Evolutionary conservation across 2,888 invertebrate species (phyloP).

Genomic region (Drosophila subsilvestris): DNA sequence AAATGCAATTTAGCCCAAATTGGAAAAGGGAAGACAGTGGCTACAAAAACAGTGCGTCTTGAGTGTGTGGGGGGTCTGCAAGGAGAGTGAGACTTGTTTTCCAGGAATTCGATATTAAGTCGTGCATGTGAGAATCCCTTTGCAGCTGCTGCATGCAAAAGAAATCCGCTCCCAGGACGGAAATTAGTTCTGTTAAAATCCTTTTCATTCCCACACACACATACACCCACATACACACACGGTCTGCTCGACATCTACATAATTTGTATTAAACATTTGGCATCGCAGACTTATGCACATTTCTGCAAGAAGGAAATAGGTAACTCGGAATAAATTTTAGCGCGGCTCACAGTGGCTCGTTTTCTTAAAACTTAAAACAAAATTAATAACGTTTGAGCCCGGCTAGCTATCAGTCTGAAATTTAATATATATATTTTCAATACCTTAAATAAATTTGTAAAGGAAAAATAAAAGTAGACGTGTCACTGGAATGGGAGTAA

Average conservation of each 20-base stretch:
- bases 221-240: slow-evolving; percentile 9
- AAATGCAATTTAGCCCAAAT: slow-evolving; percentile 28
- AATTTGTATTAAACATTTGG: slow-evolving; percentile 54
- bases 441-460: too few species aligned
- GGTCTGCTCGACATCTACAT: background rate
- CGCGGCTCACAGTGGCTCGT: too few species aligned
- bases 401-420: too few species aligned
- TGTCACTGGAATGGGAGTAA: too few species aligned
- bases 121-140: background rate
- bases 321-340: slow-evolving; percentile 59
- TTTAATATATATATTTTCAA: too few species aligned
- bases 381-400: too few species aligned
- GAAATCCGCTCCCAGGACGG: slow-evolving; percentile 54
- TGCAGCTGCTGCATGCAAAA: slow-evolving; percentile 4
- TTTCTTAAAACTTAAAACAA: too few species aligned
- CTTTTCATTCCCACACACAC: slow-evolving; percentile 1
- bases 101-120: slow-evolving; percentile 1
- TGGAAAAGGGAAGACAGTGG: background rate
- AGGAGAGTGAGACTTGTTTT: slow-evolving; percentile 6
- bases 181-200: slow-evolving; percentile 59
- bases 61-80: background rate
- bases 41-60: background rate
- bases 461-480: too few species aligned
- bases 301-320: slow-evolving; percentile 39
- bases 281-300: slow-evolving; percentile 63